Evolutionary conservation across 2,888 invertebrate genomes (phyloP).

Genomic region (Philonicus albiceps): DNA sequence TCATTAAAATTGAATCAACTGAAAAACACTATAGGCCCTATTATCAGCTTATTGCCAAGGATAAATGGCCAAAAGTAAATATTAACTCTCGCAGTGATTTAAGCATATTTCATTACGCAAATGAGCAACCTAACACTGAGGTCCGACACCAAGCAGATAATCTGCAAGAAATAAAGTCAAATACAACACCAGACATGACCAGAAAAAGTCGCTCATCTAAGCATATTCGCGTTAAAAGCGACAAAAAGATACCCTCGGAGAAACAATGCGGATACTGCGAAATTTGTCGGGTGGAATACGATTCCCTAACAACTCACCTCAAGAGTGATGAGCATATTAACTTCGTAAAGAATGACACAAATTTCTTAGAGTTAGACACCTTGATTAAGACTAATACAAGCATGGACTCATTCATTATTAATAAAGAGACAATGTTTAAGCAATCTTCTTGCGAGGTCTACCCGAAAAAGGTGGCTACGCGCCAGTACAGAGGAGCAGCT

Average conservation of each 20-base stretch:
- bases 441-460: not conserved
- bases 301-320: slow-evolving; percentile 74
- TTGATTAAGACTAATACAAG: slow-evolving; percentile 74
- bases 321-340: slow-evolving; percentile 77
- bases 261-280: slow-evolving; percentile 77
- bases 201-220: slow-evolving; percentile 57
- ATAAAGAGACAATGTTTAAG: slow-evolving; percentile 37
- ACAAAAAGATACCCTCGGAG: slow-evolving; percentile 54
- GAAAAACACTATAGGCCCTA: slow-evolving; percentile 59
- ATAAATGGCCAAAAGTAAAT: slow-evolving; percentile 61
- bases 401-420: slow-evolving; percentile 71
- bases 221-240: slow-evolving; percentile 37
- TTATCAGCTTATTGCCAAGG: slow-evolving; percentile 58
- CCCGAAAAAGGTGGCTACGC: not conserved
- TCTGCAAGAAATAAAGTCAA: not conserved
- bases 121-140: slow-evolving; percentile 36
- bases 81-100: slow-evolving; percentile 51
- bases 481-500: not conserved
- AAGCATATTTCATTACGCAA: slow-evolving; percentile 45
- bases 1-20: slow-evolving; percentile 73
- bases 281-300: slow-evolving; percentile 80
- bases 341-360: slow-evolving; percentile 76
- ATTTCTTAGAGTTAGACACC: slow-evolving; percentile 77
- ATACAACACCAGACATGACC: slow-evolving; percentile 54
- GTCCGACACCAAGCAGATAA: slow-evolving; percentile 42